Evolutionary conservation across 23 tunicate genomes (phyloP).

Genomic region (Phallusia fumigata): DNA sequence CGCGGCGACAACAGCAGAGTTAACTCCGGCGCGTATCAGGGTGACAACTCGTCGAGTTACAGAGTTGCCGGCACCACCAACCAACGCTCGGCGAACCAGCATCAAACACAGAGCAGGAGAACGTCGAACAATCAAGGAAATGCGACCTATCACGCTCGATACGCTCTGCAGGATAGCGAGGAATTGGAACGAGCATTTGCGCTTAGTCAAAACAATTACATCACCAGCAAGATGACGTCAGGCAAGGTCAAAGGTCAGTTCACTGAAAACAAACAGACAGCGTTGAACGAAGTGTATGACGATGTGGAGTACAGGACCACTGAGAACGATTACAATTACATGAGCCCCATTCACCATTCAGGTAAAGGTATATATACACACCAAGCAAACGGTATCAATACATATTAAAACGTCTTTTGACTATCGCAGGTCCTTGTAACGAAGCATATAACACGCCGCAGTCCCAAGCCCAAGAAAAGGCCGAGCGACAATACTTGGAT

Average conservation of each 20-base stretch:
- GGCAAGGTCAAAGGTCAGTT: not conserved
- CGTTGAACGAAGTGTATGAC: not conserved
- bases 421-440: not conserved
- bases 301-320: too few relatives aligned
- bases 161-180: not conserved
- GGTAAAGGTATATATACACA: not conserved
- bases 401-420: too few relatives aligned
- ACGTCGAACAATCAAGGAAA: not conserved
- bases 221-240: not conserved
- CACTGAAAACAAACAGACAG: not conserved
- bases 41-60: not conserved
- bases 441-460: not conserved
- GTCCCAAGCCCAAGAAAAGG: not conserved
- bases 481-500: not conserved
- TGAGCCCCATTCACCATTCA: not conserved
- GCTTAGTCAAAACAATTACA: not conserved
- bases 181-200: not conserved
- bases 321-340: not conserved
- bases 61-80: not conserved
- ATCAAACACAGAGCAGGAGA: not conserved
- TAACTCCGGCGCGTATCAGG: not conserved
- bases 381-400: too few relatives aligned
- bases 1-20: not conserved
- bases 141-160: not conserved
- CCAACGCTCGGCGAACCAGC: not conserved